phyloP scores from a whole-genome alignment of 2,888 invertebrate genomes.

The Hartigia nigra region DNA sequence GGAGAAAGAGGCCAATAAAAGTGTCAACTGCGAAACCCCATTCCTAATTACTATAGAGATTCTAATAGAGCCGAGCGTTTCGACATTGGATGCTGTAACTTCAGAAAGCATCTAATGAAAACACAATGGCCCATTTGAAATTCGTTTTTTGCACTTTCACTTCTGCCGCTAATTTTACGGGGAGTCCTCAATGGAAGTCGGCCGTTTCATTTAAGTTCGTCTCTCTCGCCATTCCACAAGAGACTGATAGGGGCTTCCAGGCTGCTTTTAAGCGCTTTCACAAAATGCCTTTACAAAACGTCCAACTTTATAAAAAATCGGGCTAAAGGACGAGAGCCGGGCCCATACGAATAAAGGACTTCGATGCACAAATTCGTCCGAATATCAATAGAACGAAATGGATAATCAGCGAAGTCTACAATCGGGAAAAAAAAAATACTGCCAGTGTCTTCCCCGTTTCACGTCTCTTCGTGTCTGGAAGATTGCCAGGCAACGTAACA shows the following conservation, averaged over 20 bases:
- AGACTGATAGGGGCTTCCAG: constrained; percentile 18
- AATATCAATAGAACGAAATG: not conserved
- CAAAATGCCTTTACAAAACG: constrained; percentile 40
- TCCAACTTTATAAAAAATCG: constrained; percentile 43
- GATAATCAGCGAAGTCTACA: not conserved
- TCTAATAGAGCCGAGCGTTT: not conserved
- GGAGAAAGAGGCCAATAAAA: not conserved
- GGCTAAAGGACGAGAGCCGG: constrained; percentile 42
- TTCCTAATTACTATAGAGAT: not conserved
- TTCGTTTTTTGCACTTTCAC: constrained; percentile 33
- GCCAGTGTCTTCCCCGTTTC: not conserved
- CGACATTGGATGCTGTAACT: not conserved
- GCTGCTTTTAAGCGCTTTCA: constrained; percentile 33
- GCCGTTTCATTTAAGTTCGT: constrained; percentile 5
- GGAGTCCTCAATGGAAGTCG: constrained; percentile 26
- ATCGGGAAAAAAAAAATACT: not conserved
- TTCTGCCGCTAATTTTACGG: constrained; percentile 36
- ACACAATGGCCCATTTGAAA: constrained; percentile 22
- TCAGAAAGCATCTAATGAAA: not conserved
- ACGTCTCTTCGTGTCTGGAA: constrained; percentile 45
- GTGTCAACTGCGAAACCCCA: not conserved
- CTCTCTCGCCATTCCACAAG: constrained; percentile 25
- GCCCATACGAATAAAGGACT: constrained; percentile 20
- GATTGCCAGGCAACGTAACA: constrained; percentile 56
- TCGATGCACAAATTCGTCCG: not conserved